Conservation (phyloP, 1,140 invertebrate genomes). For the Pollicipes pollicipes region DNA sequence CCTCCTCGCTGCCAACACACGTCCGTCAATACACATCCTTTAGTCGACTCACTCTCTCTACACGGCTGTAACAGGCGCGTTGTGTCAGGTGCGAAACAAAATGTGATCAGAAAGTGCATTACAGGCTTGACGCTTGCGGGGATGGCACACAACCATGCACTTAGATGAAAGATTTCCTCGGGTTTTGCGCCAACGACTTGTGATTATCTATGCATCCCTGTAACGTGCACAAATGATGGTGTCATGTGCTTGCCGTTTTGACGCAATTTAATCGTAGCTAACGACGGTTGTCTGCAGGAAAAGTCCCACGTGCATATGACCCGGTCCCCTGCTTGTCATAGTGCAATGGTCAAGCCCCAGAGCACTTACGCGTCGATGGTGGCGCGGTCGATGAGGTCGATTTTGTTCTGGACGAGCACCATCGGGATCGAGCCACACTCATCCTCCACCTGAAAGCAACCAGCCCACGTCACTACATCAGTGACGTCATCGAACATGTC, state of each 20-base stretch:
- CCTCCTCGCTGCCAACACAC: slow-evolving; percentile 84
- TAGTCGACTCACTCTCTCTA: background rate
- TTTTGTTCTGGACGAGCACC: slow-evolving; percentile 93
- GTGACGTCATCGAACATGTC: too few relatives aligned
- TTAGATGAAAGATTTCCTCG: background rate
- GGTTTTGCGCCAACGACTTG: background rate
- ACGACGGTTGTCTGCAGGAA: background rate
- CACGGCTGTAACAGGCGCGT: background rate
- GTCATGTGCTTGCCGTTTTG: too few relatives aligned
- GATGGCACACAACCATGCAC: too few relatives aligned
- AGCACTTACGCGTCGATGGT: slow-evolving; percentile 71
- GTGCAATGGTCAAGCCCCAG: too few relatives aligned
- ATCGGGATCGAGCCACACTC: slow-evolving; percentile 92
- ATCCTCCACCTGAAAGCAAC: slow-evolving; percentile 63
- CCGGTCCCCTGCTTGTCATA: too few relatives aligned
- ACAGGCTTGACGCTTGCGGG: background rate
- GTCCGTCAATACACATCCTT: too few relatives aligned
- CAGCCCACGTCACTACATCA: background rate
- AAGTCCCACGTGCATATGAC: slow-evolving; percentile 17
- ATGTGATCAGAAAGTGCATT: background rate
- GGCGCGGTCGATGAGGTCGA: slow-evolving; percentile 83
- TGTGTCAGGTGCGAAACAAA: background rate
- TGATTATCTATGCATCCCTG: too few relatives aligned
- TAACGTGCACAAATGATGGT: too few relatives aligned
- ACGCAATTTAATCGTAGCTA: background rate